Evolutionary conservation across 2,888 invertebrate species (phyloP).

Genomic region (Lamproptera curius): DNA sequence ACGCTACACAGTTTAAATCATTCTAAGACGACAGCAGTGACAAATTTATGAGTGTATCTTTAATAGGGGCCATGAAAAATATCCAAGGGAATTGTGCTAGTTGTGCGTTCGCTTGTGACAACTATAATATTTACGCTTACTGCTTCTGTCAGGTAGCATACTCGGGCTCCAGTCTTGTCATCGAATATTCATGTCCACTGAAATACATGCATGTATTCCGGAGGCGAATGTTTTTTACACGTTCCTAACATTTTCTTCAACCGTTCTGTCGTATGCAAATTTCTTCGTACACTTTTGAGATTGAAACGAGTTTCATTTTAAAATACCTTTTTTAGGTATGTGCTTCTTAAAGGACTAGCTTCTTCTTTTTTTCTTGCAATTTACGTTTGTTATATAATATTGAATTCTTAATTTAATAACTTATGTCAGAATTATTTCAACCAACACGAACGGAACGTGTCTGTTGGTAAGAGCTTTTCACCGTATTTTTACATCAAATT

Average conservation of each 20-base stretch:
- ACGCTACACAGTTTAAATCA: background rate
- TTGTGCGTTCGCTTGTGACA: constrained; percentile 17
- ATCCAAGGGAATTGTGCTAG: constrained; percentile 7
- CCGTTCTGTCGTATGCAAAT: background rate
- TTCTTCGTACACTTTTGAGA: no score
- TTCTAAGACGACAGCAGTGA: background rate
- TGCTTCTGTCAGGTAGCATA: constrained; percentile 16
- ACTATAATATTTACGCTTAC: constrained; percentile 18
- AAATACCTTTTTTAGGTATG: no score
- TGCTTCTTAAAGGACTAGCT: background rate
- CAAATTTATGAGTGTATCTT: constrained; percentile 7
- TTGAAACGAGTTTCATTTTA: no score
- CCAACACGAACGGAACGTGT: no score
- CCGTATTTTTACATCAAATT: no score
- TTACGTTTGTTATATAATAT: no score
- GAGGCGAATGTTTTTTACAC: constrained; percentile 1
- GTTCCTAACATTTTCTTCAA: background rate
- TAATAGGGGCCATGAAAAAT: constrained; percentile 11
- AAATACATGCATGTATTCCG: constrained; percentile 8
- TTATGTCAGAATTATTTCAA: no score
- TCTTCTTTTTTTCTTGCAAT: background rate
- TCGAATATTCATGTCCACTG: constrained; percentile 17
- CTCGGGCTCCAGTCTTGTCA: constrained; percentile 7
- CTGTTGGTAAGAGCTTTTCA: no score
- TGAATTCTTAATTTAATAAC: no score